phyloP scores from a whole-genome alignment of 2,888 invertebrate species.

The Arctia plantaginis region DNA sequence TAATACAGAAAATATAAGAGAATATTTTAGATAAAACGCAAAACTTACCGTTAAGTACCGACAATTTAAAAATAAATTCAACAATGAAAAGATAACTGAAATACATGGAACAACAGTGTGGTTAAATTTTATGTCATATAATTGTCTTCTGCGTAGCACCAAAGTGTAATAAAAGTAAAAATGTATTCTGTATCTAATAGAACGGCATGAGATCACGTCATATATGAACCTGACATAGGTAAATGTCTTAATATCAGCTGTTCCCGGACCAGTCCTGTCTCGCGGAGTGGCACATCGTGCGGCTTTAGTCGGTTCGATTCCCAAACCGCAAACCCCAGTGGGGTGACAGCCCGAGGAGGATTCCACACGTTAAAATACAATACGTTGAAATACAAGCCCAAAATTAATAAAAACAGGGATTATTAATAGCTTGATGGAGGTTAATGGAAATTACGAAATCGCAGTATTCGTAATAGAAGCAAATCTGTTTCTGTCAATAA shows the following conservation, averaged over 20 bases:
- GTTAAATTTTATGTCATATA: neutral
- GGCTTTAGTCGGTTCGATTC: no score
- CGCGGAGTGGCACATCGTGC: no score
- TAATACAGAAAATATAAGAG: neutral
- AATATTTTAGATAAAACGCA: neutral
- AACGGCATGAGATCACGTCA: no score
- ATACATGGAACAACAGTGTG: neutral
- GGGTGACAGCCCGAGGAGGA: no score
- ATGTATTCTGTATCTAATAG: neutral
- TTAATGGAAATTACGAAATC: neutral
- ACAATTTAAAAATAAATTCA: neutral
- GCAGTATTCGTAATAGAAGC: neutral
- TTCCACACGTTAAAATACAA: no score
- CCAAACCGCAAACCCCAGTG: no score
- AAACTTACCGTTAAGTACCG: neutral
- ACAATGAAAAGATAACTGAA: neutral
- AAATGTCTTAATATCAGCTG: no score
- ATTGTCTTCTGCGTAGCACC: neutral
- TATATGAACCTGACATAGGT: neutral
- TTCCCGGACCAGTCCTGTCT: no score
- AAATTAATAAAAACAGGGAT: no score
- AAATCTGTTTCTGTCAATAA: no score
- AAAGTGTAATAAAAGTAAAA: neutral
- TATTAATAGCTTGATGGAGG: no score
- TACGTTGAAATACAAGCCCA: no score